phyloP scores from a whole-genome alignment of 2,888 invertebrate species.

The Chymomyza procnemis region DNA sequence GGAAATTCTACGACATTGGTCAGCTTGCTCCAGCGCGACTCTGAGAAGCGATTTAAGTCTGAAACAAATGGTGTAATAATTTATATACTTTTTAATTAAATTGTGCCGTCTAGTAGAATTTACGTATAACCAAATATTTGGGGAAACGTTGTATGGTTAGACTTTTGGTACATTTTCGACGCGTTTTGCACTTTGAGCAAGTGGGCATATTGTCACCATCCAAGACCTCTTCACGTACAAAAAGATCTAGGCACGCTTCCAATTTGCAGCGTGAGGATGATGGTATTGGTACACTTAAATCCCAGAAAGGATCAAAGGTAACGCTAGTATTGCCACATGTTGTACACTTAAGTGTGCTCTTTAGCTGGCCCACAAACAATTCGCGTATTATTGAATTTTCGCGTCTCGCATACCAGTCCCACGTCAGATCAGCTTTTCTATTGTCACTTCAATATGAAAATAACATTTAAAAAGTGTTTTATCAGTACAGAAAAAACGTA shows the following conservation, averaged over 20 bases:
- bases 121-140: slow-evolving; percentile 92
- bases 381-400: slow-evolving; percentile 94
- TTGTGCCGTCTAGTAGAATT: slow-evolving; percentile 41
- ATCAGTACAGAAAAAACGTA: slow-evolving; percentile 73
- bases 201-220: slow-evolving; percentile 98
- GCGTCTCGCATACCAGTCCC: slow-evolving; percentile 91
- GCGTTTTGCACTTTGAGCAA: slow-evolving; percentile 94
- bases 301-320: slow-evolving; percentile 98
- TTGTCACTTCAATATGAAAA: slow-evolving; percentile 82
- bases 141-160: slow-evolving; percentile 97
- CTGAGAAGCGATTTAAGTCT: slow-evolving; percentile 92
- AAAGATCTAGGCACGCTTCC: slow-evolving; percentile 92
- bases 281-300: slow-evolving; percentile 91
- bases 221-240: slow-evolving; percentile 93
- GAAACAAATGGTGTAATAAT: slow-evolving; percentile 51
- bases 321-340: slow-evolving; percentile 93
- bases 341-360: slow-evolving; percentile 92
- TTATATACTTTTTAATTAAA: not conserved
- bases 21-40: slow-evolving; percentile 92
- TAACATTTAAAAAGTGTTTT: not conserved
- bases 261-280: slow-evolving; percentile 87
- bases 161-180: slow-evolving; percentile 94
- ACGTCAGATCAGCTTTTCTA: slow-evolving; percentile 91
- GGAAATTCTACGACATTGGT: slow-evolving; percentile 94
- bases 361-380: slow-evolving; percentile 95